Conservation (phyloP, 2,888 invertebrate species). For the Acanthosepion esculentum region DNA sequence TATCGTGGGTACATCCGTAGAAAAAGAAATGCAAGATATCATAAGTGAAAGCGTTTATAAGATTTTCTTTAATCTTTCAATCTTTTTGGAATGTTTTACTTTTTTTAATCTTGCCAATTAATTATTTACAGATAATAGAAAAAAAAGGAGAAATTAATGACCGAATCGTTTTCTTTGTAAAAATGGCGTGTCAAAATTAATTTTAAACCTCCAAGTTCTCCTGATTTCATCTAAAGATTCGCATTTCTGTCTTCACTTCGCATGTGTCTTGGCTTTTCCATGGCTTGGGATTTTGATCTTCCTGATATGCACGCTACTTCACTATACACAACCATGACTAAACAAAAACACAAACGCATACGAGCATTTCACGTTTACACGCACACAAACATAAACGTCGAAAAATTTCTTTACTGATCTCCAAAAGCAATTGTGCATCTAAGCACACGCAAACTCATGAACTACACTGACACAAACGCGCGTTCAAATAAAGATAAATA, state of each 20-base stretch:
- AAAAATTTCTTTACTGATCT: not conserved
- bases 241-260: not conserved
- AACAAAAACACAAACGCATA: not conserved
- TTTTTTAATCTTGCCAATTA: not conserved
- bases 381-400: not conserved
- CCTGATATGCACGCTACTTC: not conserved
- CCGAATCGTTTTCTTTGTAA: constrained; percentile 16
- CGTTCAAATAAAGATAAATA: not conserved
- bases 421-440: not conserved
- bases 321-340: not conserved
- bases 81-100: not conserved
- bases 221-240: not conserved
- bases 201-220: not conserved
- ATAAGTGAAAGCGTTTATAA: not conserved
- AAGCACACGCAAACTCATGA: not conserved
- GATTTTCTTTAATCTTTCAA: not conserved
- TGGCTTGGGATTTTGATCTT: not conserved
- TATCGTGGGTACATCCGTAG: not conserved
- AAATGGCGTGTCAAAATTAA: not conserved
- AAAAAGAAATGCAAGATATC: not conserved
- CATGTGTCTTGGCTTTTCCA: not conserved
- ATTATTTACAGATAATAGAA: not conserved
- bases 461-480: not conserved
- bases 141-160: not conserved
- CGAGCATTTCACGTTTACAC: too few relatives aligned